phyloP scores from a whole-genome alignment of 2,113 vertebrate species.

The Pedionomus torquatus region DNA sequence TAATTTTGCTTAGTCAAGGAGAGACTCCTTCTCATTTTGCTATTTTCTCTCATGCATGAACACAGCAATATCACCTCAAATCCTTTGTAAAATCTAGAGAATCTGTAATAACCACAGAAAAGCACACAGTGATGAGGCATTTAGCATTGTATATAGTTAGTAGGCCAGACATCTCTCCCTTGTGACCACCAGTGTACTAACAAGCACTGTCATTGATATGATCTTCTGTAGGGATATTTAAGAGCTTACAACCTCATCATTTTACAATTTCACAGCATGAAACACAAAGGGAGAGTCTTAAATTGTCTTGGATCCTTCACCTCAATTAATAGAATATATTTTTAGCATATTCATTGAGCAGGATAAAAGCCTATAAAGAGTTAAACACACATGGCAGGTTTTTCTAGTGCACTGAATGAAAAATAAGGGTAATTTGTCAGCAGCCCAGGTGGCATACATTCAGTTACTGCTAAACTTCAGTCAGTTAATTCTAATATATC shows the following conservation, averaged over 20 bases:
- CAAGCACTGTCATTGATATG: background rate
- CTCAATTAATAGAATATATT: background rate
- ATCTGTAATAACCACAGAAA: background rate
- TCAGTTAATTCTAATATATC: background rate
- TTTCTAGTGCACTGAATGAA: background rate
- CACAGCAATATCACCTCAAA: background rate
- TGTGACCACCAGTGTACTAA: background rate
- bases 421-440: background rate
- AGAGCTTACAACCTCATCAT: background rate
- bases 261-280: background rate
- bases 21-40: background rate
- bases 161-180: background rate
- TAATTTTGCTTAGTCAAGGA: background rate
- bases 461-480: background rate
- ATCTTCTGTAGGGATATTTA: background rate
- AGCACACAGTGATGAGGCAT: background rate
- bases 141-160: fast-evolving
- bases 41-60: background rate
- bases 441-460: background rate
- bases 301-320: background rate
- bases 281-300: background rate
- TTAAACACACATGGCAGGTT: background rate
- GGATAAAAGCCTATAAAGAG: background rate
- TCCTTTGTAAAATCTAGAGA: background rate
- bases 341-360: background rate